Conservation (phyloP, 2,888 invertebrate genomes). For the Drosophila pseudotakahashii region DNA sequence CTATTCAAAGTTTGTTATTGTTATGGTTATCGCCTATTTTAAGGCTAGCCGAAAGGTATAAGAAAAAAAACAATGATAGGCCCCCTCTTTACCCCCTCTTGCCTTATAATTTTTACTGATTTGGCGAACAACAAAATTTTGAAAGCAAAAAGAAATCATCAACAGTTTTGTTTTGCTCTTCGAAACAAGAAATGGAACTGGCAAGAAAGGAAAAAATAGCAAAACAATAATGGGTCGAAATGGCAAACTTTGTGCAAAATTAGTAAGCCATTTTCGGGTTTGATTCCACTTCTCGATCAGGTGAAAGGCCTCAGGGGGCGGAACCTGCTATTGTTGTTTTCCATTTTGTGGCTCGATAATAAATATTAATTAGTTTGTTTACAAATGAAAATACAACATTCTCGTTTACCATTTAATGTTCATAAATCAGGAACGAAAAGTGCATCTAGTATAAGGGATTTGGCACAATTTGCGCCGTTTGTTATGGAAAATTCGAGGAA, state of each 20-base stretch:
- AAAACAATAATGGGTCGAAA: conserved; percentile 25
- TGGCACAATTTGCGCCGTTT: conserved; percentile 32
- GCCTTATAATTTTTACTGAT: conserved; percentile 11
- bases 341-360: conserved; percentile 41
- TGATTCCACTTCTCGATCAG: conserved; percentile 23
- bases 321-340: conserved; percentile 28
- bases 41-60: conserved; percentile 7
- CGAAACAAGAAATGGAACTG: conserved; percentile 21
- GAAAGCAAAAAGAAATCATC: conserved; percentile 34
- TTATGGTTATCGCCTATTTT: conserved; percentile 45
- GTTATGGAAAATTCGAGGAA: conserved; percentile 22
- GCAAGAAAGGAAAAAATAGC: conserved; percentile 17
- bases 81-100: conserved; percentile 3
- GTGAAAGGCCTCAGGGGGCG: conserved; percentile 30
- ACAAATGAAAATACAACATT: conserved; percentile 59
- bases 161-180: conserved; percentile 51
- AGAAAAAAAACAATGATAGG: conserved; percentile 35
- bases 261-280: conserved; percentile 34
- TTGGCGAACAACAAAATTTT: conserved; percentile 29
- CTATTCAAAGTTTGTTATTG: conserved; percentile 36
- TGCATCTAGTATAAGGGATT: conserved; percentile 61
- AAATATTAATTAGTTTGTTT: conserved; percentile 76
- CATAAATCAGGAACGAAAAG: conserved; percentile 42
- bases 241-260: conserved; percentile 33
- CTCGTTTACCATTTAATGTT: conserved; percentile 45